phyloP scores from a whole-genome alignment of 2,797 vertebrate genomes.

The Vultur gryphus region DNA sequence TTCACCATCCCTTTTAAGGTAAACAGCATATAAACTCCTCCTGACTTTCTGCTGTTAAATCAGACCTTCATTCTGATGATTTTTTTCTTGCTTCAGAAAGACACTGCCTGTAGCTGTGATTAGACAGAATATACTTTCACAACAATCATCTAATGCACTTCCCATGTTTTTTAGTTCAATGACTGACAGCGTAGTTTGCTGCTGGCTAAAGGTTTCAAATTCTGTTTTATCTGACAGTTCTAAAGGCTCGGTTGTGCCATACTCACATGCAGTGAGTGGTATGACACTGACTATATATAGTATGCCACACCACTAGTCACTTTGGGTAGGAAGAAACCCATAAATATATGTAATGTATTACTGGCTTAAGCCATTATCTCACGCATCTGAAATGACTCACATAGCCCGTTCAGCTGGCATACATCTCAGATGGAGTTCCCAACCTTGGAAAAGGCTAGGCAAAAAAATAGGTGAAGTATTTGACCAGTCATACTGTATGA shows the following conservation, averaged over 20 bases:
- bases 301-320: not conserved
- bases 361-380: not conserved
- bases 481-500: not conserved
- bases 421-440: not conserved
- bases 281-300: not conserved
- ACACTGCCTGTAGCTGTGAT: not conserved
- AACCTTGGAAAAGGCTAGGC: not conserved
- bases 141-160: not conserved
- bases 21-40: not conserved
- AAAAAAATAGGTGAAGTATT: not conserved
- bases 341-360: not conserved
- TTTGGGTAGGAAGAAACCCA: not conserved
- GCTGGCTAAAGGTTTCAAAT: constrained; percentile 12
- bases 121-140: not conserved
- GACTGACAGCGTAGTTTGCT: not conserved
- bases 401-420: not conserved
- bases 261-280: not conserved
- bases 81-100: not conserved
- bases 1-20: not conserved
- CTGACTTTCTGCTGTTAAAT: not conserved
- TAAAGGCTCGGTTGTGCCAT: not conserved
- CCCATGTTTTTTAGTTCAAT: not conserved
- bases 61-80: not conserved
- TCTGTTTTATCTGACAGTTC: not conserved
- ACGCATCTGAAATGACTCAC: not conserved